These are phyloP conservation scores for Cuniculus paca DNA, from an alignment of 2,797 vertebrate species.

Conservation along the genomic window DNA sequence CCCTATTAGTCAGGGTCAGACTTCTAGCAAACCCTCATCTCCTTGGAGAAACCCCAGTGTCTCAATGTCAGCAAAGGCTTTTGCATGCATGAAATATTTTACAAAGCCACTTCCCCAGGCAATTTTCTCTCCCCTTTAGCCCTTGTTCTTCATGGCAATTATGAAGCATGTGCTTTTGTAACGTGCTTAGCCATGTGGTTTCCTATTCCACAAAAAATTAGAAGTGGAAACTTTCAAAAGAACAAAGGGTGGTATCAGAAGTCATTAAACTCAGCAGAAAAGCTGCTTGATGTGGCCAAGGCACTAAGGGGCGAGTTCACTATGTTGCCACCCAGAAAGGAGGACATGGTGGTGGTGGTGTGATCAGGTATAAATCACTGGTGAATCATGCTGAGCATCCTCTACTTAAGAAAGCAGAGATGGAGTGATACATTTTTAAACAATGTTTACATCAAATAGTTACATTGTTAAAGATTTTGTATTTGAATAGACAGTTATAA, in stretches of 20 bases:
- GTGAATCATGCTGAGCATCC: background rate
- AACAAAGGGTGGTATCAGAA: background rate
- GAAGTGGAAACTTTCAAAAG: background rate
- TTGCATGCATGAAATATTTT: background rate
- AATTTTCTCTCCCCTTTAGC: background rate
- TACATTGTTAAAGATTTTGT: background rate
- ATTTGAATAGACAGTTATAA: background rate
- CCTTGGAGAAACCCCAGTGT: background rate
- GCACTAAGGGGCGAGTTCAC: background rate
- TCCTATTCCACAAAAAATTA: background rate
- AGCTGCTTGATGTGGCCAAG: background rate
- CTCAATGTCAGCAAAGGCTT: background rate
- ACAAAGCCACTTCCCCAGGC: background rate
- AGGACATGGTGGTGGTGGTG: accelerated
- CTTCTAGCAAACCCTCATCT: background rate
- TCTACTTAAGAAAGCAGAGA: background rate
- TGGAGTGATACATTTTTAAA: background rate
- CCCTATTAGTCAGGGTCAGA: background rate
- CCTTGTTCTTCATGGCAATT: background rate
- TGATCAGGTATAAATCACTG: accelerated
- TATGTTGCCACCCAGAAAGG: background rate
- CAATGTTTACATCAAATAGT: background rate
- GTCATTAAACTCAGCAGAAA: background rate
- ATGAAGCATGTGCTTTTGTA: background rate
- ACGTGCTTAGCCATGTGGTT: background rate